Evolutionary conservation across 2,888 invertebrate genomes (phyloP).

Genomic region (Cecidostiba fungosa): DNA sequence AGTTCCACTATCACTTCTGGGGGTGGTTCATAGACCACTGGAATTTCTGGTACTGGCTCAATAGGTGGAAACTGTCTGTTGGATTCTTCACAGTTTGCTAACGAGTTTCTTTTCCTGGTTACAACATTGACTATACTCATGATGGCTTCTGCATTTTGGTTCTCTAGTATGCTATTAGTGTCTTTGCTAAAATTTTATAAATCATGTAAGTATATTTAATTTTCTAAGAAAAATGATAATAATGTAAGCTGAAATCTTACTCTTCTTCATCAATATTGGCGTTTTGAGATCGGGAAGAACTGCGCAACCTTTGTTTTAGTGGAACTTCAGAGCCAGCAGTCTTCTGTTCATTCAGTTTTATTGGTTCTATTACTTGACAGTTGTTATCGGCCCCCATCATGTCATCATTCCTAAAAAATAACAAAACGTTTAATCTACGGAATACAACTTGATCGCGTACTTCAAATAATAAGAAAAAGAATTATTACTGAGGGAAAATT

Average conservation of each 20-base stretch:
- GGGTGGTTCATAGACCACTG: neutral
- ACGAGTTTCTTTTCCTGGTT: constrained; percentile 67
- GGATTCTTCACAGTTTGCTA: constrained; percentile 28
- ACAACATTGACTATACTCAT: constrained; percentile 75
- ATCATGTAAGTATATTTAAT: neutral
- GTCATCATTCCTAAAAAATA: constrained; percentile 33
- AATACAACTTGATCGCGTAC: neutral
- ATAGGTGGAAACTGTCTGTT: neutral
- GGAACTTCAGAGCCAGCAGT: constrained; percentile 68
- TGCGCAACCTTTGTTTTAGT: constrained; percentile 75
- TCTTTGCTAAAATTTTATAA: constrained; percentile 62
- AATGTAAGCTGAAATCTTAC: constrained; percentile 34
- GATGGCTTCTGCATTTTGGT: constrained; percentile 78
- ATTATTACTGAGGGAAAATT: constrained; percentile 37
- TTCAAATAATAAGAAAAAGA: neutral
- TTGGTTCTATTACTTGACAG: constrained; percentile 22
- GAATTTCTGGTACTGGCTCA: constrained; percentile 6
- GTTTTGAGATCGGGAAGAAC: constrained; percentile 72
- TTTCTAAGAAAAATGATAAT: neutral
- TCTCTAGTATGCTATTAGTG: constrained; percentile 70
- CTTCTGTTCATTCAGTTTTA: constrained; percentile 49
- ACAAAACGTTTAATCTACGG: neutral
- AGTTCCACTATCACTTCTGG: neutral
- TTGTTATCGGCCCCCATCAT: constrained; percentile 42
- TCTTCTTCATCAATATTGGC: constrained; percentile 67